These are phyloP conservation scores for Netelia virgata DNA, from an alignment of 2,888 invertebrate species.

Conservation along the genomic window DNA sequence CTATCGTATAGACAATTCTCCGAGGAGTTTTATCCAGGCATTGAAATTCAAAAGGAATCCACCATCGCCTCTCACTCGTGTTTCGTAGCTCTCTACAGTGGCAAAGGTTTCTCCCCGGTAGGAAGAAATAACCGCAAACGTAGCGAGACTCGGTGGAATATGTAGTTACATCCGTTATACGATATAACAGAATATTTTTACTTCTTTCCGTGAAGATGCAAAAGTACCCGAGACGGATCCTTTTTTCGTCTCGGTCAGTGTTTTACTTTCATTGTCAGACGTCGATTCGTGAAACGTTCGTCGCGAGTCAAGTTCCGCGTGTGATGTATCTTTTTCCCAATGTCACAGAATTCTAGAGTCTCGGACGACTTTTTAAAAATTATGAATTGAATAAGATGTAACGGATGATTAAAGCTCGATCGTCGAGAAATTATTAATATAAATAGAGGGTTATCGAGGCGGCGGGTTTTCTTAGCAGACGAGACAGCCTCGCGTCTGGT, in stretches of 20 bases:
- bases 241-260: too few relatives aligned
- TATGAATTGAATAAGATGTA: background rate
- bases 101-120: conserved; percentile 9
- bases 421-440: conserved; percentile 73
- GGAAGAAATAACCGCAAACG: conserved; percentile 54
- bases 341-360: too few relatives aligned
- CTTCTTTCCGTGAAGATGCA: background rate
- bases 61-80: conserved; percentile 49
- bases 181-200: conserved; percentile 27
- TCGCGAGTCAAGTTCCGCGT: too few relatives aligned
- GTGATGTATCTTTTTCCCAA: too few relatives aligned
- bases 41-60: conserved; percentile 74
- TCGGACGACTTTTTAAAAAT: too few relatives aligned
- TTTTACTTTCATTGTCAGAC: too few relatives aligned
- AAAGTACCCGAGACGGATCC: background rate
- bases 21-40: conserved; percentile 67
- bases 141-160: conserved; percentile 33
- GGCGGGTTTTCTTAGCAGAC: background rate
- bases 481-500: conserved; percentile 71
- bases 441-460: conserved; percentile 22
- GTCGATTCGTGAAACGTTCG: too few relatives aligned
- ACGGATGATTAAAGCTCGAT: conserved; percentile 68
- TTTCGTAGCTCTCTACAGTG: conserved; percentile 61
- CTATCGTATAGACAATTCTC: conserved; percentile 65
- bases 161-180: conserved; percentile 19